phyloP scores from a whole-genome alignment of 2,888 invertebrate genomes.

The Seira ritae region DNA sequence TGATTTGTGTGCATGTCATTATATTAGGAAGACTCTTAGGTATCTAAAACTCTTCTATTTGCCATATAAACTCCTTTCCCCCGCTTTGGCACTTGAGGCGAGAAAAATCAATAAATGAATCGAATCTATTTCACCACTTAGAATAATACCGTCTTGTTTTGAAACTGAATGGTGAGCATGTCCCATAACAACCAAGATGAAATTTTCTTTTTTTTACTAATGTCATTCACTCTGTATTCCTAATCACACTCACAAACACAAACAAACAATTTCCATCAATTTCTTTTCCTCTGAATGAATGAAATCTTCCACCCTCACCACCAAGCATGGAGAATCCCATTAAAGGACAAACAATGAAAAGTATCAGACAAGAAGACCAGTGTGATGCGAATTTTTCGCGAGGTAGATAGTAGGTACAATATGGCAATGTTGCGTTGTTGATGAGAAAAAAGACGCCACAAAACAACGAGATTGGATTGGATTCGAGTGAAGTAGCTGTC shows the following conservation, averaged over 20 bases:
- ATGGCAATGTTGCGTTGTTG: too few relatives aligned
- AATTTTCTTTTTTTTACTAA: background rate
- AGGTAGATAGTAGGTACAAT: too few relatives aligned
- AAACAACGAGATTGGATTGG: background rate
- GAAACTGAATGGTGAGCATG: too few relatives aligned
- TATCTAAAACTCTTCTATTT: too few relatives aligned
- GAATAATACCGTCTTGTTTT: background rate
- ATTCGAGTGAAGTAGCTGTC: too few relatives aligned
- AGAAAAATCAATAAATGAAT: background rate
- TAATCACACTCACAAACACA: background rate
- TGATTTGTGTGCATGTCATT: too few relatives aligned
- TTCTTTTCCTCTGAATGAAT: background rate
- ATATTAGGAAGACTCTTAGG: too few relatives aligned
- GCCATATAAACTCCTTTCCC: background rate
- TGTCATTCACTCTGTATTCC: background rate
- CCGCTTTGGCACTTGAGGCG: slow-evolving; percentile 5
- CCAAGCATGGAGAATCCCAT: background rate
- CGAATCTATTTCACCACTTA: background rate
- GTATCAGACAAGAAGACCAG: background rate
- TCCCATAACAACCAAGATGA: too few relatives aligned
- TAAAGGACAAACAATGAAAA: background rate
- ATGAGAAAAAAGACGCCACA: background rate
- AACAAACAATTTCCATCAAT: background rate
- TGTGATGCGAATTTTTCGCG: background rate
- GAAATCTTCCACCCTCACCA: background rate